Evolutionary conservation across 2,113 vertebrate genomes (phyloP), one percentile per base, ranked within the genome.

Genomic region (Ranitomeya variabilis): DNA sequence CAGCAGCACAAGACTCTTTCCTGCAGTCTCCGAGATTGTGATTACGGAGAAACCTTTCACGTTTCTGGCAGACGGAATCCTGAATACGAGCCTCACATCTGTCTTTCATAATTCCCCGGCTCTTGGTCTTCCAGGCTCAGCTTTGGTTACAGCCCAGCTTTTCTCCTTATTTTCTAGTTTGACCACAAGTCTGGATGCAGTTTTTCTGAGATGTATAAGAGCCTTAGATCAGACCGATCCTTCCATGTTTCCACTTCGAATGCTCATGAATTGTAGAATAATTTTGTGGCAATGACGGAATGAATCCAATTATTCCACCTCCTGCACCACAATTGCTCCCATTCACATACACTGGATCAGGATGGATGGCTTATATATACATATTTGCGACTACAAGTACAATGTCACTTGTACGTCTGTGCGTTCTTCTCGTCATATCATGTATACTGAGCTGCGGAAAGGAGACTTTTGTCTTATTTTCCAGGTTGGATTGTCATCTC

Each of bases 341-440:
- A 80, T 26, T 2, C 31, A 80, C 78, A 60, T 54, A 54, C 59
- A 55, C 78, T 59, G 23, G 78, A 26, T 59, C 16, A 12, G 37
- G 73, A 76, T 21, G 37, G 37, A 11, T 52, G 13, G 60, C 1
- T 31, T 59, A 80, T 59, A 80, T n/a, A 81, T 45, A 67, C 31
- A 66, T 9, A 66, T n/a, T 12, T 55, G 14, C n/a, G 45, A 54
- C 37, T 64, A 7, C 64, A 14, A 69, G 81, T 83, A 64, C 64
- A 83, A 83, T 23, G 14, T 19, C 26, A 83, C 10, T 52, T 83
- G 71, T 83, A 19, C n/a, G n/a, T 55, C n/a, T 55, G n/a, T 84
- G 66, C 82, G 14, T 37, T 81, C 57, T 60, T 60, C 69, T 16
- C 13, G 2, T 16, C 31, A 73, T 37, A 60, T 18, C 74, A 11